Percentiles rank a stretch among this genome's conserved stretches.
Evolutionary conservation across 2,113 vertebrate species (phyloP).

Genomic region (Tympanuchus pallidicinctus): DNA sequence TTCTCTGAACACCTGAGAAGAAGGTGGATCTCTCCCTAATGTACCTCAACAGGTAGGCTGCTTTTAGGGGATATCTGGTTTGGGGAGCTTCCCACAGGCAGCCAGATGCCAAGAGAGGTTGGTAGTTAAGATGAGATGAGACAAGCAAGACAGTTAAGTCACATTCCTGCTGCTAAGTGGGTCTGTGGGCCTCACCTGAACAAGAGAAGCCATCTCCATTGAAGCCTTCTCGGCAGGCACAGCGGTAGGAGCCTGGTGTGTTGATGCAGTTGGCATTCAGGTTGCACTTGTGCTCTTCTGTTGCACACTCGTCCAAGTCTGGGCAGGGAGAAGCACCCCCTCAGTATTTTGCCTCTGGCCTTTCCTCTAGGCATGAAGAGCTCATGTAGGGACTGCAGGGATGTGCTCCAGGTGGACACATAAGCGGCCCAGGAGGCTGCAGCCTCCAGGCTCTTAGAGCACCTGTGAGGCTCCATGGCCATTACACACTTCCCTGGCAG

Average conservation of each 20-base stretch:
- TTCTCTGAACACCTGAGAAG: not conserved
- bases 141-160: not conserved
- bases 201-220: constrained; percentile 90
- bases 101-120: not conserved
- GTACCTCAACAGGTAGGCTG: not conserved
- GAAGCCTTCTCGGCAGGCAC: constrained; percentile 89
- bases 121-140: not conserved
- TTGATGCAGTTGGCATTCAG: constrained; percentile 89
- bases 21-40: not conserved
- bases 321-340: not conserved
- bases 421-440: not conserved
- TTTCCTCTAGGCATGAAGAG: not conserved
- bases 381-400: fast-evolving
- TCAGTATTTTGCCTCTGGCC: not conserved
- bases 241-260: constrained; percentile 89
- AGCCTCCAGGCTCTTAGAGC: not conserved
- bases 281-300: constrained; percentile 89
- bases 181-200: constrained; percentile 75
- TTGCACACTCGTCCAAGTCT: constrained; percentile 91
- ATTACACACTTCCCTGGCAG: not conserved
- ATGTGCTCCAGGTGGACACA: fast-evolving
- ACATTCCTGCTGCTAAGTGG: fast-evolving
- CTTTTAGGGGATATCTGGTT: not conserved
- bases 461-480: not conserved
- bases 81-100: not conserved